A percentile compares a stretch with the other conserved stretches of the same genome.
Evolutionary conservation across 92 coral and sea anemone genomes (phyloP).

Genomic region (Porites divaricata): DNA sequence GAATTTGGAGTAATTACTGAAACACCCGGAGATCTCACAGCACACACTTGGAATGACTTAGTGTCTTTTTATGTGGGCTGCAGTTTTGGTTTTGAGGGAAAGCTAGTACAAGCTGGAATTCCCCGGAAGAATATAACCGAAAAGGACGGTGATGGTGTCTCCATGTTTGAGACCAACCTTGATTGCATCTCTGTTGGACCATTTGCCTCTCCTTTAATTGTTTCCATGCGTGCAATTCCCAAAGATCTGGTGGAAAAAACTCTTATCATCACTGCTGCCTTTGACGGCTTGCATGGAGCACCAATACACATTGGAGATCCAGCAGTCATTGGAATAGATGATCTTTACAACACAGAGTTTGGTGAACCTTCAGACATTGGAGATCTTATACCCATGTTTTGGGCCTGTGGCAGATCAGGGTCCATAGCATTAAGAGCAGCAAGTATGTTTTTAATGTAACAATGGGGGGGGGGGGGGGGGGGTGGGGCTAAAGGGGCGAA

Average conservation of each 20-base stretch:
- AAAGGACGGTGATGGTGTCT: conserved; percentile 49
- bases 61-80: conserved; percentile 91
- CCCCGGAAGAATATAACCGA: conserved; percentile 40
- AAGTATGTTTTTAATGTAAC: not conserved
- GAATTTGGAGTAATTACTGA: conserved; percentile 49
- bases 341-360: conserved; percentile 47
- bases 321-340: conserved; percentile 62
- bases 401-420: conserved; percentile 81
- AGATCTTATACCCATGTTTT: conserved; percentile 80
- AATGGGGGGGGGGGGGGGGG: too few relatives aligned
- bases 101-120: conserved; percentile 60
- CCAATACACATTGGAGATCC: conserved; percentile 95
- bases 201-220: conserved; percentile 71
- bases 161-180: conserved; percentile 77
- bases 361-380: conserved; percentile 66
- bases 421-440: conserved; percentile 60
- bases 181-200: conserved; percentile 65
- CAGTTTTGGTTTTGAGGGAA: conserved; percentile 82
- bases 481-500: too few relatives aligned
- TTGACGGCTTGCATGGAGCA: conserved; percentile 82
- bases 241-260: conserved; percentile 60
- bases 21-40: conserved; percentile 42
- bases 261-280: conserved; percentile 69
- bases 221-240: conserved; percentile 84
- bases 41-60: conserved; percentile 73